Evolutionary conservation across 2,888 invertebrate genomes (phyloP), one percentile per base, ranked within the genome.

Genomic region (Cerastis rubricosa): DNA sequence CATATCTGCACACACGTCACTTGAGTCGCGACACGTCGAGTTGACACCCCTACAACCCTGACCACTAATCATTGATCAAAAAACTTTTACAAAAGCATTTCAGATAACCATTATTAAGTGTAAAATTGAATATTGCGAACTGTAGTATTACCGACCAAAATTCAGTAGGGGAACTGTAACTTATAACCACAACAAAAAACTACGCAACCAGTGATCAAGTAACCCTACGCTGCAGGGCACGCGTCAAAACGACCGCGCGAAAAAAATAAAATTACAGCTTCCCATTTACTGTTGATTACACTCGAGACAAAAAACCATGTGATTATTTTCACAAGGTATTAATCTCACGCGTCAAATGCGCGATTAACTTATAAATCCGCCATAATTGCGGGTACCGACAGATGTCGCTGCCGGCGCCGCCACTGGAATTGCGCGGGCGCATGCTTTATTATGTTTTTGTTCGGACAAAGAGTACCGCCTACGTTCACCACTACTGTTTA

Each of bases 151-250:
- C 54, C 73, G 5, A 49, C 35, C 43, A 61, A 76, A n/a, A 51
- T 74, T 71, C 29, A 63, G 59, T 76, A 81, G 88, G 89, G 89
- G 85, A 82, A 80, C 71, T 90, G 95, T 94, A 95, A 96, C 90
- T 82, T 94, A 96, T 94, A 96, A 91, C 94, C 94, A 96, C 93
- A 96, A 96, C 95, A 96, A 92, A 93, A 94, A 92, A 92, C 91
- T 86, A 70, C 86, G 84, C 81, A 91, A 92, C 92, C 92, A 59
- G 81, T 91, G 81, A 93, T 94, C 91, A 91, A 81, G 91, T 90
- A 93, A 93, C 92, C 88, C 90, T 87, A 92, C 86, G 87, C 91
- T 80, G 83, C 72, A 82, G 71, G 77, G 84, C 93, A 91, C 92
- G 93, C 90, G 93, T 89, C 91, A 86, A 89, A 90, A 88, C 81